Evolutionary conservation across 64 coral and sea anemone genomes (phyloP).

Genomic region (Pocillopora verrucosa): DNA sequence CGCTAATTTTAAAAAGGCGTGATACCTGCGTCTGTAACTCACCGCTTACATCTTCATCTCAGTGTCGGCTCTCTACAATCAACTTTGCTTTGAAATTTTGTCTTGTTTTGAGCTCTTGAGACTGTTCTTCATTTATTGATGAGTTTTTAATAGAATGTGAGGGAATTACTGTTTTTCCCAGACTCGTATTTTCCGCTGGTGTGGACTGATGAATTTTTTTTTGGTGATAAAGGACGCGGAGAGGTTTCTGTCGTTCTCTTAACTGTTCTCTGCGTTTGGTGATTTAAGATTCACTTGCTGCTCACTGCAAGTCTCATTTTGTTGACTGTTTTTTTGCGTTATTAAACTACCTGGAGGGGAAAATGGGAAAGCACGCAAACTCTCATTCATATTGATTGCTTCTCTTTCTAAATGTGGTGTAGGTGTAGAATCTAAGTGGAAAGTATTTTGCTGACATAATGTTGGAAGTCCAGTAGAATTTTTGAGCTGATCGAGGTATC

Average conservation of each 20-base stretch:
- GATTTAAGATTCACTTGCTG: neutral
- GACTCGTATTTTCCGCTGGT: neutral
- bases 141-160: neutral
- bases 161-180: neutral
- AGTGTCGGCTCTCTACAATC: neutral
- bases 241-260: neutral
- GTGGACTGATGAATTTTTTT: neutral
- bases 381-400: neutral
- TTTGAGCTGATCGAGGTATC: constrained; percentile 5
- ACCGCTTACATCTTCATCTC: neutral
- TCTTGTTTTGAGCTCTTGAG: neutral
- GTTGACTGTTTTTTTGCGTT: neutral
- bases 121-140: neutral
- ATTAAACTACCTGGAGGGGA: neutral
- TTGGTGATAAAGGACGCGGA: neutral
- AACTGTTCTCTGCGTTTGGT: neutral
- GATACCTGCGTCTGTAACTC: neutral
- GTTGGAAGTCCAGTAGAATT: neutral
- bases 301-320: neutral
- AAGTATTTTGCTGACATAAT: neutral
- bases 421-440: neutral
- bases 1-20: neutral
- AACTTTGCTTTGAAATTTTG: neutral
- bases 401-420: neutral
- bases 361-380: neutral